Evolutionary conservation across 2,888 invertebrate species (phyloP).

Genomic region (Idaea aversata): DNA sequence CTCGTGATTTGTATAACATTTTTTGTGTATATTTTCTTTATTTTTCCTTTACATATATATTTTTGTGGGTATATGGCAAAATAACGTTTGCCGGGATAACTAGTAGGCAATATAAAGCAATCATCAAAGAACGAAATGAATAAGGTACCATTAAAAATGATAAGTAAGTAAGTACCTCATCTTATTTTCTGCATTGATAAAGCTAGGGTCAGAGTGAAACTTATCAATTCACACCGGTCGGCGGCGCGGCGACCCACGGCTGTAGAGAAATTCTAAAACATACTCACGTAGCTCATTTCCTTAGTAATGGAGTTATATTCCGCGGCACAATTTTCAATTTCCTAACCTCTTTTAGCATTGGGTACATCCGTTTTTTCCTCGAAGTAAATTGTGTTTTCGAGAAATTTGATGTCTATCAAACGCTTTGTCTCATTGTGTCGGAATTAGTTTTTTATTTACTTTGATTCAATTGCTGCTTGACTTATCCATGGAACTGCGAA

Average conservation of each 20-base stretch:
- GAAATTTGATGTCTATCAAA: constrained; percentile 31
- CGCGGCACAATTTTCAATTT: constrained; percentile 77
- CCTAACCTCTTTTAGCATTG: constrained; percentile 67
- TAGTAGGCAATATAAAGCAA: no score
- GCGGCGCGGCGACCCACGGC: constrained; percentile 33
- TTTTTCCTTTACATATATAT: no score
- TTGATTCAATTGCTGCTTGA: neutral
- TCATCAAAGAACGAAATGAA: no score
- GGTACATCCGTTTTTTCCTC: constrained; percentile 54
- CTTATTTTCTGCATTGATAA: constrained; percentile 18
- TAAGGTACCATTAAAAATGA: neutral
- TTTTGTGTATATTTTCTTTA: no score
- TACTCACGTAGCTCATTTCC: constrained; percentile 77
- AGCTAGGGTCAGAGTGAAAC: constrained; percentile 27
- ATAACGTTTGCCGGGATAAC: no score
- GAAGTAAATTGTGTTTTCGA: constrained; percentile 46
- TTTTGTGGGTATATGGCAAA: no score
- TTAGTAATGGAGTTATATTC: constrained; percentile 76
- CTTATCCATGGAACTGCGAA: neutral
- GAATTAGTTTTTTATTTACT: neutral
- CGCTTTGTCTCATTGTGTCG: constrained; percentile 2
- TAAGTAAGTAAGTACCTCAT: neutral
- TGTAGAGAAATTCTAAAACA: constrained; percentile 60
- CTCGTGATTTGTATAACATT: no score
- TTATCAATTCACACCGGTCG: constrained; percentile 27